Base-by-base conservation (phyloP, 2,888 invertebrate genomes). In the Schizotus pectinicornis region DNA sequence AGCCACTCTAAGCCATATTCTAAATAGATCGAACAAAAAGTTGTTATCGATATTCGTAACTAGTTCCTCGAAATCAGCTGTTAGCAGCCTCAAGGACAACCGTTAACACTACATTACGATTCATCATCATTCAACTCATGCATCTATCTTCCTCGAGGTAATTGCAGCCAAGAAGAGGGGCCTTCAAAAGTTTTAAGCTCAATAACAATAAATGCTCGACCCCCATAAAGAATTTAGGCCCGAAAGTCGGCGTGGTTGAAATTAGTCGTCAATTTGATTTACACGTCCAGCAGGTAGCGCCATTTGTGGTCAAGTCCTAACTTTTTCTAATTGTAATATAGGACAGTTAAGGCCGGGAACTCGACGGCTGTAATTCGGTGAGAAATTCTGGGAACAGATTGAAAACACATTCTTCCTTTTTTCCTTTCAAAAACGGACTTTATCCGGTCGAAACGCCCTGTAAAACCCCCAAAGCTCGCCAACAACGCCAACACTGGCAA, bases 21-120 rank as follows among this genome's bases (percentile, higher is more conserved):
- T 39, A 39, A 39, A 22, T 7, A 12, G 39, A 39, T 8, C 13
- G 8, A 8, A 8, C 7, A 39, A 30, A 37, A 39, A 32, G 34
- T 34, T 41, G n/a, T 22, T 22, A 35, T 43, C 30, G 12, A 31
- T 48, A 30, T 53, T 45, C 38, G 45, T 6, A 9, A 34, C 13
- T 7, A 7, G 13, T 8, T 39, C 7, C 39, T 14, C 48, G 9
- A 57, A 64, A 62, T 62, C 67, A 67, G 65, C 67, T 67, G 67
- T 64, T 67, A 22, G 22, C 5, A 22, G n/a, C n/a, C n/a, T 63
- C 62, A 67, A 65, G 65, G 64, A 61, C 65, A 46, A 60, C 67
- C 64, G 67, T 67, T 67, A 63, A 22, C 22, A 22, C 22, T 22
- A 22, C 5, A 22, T 22, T 3, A 2, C 22, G 22, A 22, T 22